Evolutionary conservation across 2,797 vertebrate genomes (phyloP), one percentile per base, ranked within the genome.

Genomic region (Helicolenus hilgendorfi): DNA sequence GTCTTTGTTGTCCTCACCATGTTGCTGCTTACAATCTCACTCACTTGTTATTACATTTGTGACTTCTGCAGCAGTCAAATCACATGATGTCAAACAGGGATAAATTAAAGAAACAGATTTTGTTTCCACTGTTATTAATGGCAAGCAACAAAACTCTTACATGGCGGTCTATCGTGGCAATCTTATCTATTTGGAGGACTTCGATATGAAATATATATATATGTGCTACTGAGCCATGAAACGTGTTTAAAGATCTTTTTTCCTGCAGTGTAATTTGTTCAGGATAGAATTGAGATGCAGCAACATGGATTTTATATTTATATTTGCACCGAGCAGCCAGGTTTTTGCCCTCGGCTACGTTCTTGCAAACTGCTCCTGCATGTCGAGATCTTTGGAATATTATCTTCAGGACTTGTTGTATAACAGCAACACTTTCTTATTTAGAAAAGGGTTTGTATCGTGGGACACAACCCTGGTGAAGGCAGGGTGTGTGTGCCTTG

Each of bases 351-450:
- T 36, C 1, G 69, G 87, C 89, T 87, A 79, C 74, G 26, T 87
- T 77, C 88, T 77, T 71, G 1, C 80, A 81, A 87, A 93, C 76
- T n/a, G 41, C 58, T 81, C 56, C 88, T 15, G 75, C 20, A 29
- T 49, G 68, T 29, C n/a, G 0, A 72, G 86, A 85, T 79, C 89
- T 76, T 71, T 18, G 4, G 27, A 82, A n/a, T 33, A 26, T 77
- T 83, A 31, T 87, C 62, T 15, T 36, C 81, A 55, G 62, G 64
- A 31, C 68, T 79, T 38, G 36, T 92, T 92, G 78, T 79, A 4
- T 89, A 93, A 93, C 77, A 77, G 58, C 72, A 85, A 49, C 33
- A 22, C 56, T 87, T 86, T 83, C 67, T 77, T 74, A 53, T 82
- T 85, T 84, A 74, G 49, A 78, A 27, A 74, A 33, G 15, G 9